These are phyloP conservation scores for Egretta garzetta DNA, from an alignment of 2,113 vertebrate species.

Conservation along the genomic window DNA sequence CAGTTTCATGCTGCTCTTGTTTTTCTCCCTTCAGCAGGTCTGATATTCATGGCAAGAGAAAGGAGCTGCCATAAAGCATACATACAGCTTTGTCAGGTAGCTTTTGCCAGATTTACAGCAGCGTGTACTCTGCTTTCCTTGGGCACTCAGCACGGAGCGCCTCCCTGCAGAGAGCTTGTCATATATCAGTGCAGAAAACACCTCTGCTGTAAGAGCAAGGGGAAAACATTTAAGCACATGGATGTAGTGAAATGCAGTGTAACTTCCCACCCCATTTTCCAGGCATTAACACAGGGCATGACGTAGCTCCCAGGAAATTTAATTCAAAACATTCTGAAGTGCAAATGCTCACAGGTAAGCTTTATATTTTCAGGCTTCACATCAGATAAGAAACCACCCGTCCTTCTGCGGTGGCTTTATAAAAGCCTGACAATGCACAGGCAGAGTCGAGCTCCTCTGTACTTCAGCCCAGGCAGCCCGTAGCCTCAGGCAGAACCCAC, in stretches of 20 bases:
- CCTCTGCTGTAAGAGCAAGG: background rate
- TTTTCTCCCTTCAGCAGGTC: background rate
- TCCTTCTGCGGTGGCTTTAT: accelerated
- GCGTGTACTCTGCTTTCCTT: background rate
- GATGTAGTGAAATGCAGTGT: background rate
- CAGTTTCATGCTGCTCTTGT: accelerated
- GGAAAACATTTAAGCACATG: background rate
- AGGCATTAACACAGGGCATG: background rate
- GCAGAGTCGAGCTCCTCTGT: background rate
- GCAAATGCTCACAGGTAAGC: background rate
- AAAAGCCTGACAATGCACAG: background rate
- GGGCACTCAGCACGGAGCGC: background rate
- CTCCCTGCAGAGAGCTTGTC: background rate
- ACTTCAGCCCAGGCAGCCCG: accelerated
- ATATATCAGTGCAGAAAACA: background rate
- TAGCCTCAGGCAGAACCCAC: background rate
- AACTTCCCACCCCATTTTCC: background rate
- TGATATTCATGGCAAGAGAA: background rate
- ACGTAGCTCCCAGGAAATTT: background rate
- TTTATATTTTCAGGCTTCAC: background rate
- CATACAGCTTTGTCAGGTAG: accelerated
- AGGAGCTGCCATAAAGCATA: background rate
- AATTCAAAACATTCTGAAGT: background rate
- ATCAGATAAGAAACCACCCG: background rate
- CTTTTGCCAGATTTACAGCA: background rate